Base-by-base conservation (phyloP, 2,113 vertebrate genomes). In the Hylia prasina region DNA sequence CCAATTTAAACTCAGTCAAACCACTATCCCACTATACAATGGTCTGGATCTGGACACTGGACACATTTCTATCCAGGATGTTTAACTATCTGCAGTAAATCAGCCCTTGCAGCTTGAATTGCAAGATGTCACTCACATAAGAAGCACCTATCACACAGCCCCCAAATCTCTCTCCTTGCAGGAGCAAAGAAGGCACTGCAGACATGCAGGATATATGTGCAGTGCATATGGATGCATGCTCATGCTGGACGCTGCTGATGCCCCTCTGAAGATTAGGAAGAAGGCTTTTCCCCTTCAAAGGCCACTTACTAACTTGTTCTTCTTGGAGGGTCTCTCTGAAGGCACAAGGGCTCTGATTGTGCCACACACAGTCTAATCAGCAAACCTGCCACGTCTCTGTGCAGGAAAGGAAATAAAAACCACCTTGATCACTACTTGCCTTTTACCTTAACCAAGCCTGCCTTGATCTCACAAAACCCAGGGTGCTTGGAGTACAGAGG, bases 391-490 rank as follows among this genome's bases (percentile, higher is more conserved):
- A 86, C 14, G 33, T 93, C 87, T 13, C 2, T 95, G 81, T 83
- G 60, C 68, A 75, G 69, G 64, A 79, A 61, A 68, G 68, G 60
- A 21, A 68, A 64, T 81, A 90, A 86, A 63, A 20, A 9, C 4
- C 35, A 57, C 35, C 92, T 81, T 80, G 71, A 93, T 92, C 68
- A n/a, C 47, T 51, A 10, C 44, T 92, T 92, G 70, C 82, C 78
- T 90, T 83, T 95, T 94, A 66, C 91, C 39, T 90, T 82, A 87
- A 89, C 84, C 77, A 72, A 76, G 60, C 58, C 61, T 48, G 58
- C 80, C 85, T 97, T 94, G 84, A 92, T 95, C 83, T 94, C 76
- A 71, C 33, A 47, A 93, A 97, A 85, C 91, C 80, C 66, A 53
- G 63, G 68, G 90, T 85, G 93, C 71, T 35, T 61, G n/a, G 71